These are phyloP conservation scores for Hoplodrina ambigua DNA, from an alignment of 2,888 invertebrate genomes.

Conservation along the genomic window DNA sequence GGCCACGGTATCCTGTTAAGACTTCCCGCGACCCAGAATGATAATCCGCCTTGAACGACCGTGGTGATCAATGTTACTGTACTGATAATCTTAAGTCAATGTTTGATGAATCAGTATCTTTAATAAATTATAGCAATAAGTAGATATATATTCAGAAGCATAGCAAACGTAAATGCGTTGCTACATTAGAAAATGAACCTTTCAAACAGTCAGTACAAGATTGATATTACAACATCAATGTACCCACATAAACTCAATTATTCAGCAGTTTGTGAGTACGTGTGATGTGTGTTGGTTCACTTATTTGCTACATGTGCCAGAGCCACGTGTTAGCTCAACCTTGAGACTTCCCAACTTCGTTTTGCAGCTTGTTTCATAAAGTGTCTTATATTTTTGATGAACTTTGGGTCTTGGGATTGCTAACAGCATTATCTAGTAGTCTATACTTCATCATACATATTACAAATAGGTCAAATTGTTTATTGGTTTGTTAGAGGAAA, in stretches of 20 bases:
- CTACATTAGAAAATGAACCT: background rate
- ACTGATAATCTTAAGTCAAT: too few relatives aligned
- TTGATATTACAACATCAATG: slow-evolving; percentile 4
- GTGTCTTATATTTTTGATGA: slow-evolving; percentile 2
- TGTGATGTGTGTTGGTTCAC: slow-evolving; percentile 30
- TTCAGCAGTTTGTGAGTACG: slow-evolving; percentile 32
- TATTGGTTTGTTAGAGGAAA: too few relatives aligned
- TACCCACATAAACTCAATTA: slow-evolving; percentile 23
- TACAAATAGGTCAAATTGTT: too few relatives aligned
- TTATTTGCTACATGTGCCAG: slow-evolving; percentile 35
- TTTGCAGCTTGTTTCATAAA: slow-evolving; percentile 4
- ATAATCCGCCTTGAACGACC: too few relatives aligned
- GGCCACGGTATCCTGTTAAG: too few relatives aligned
- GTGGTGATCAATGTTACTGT: too few relatives aligned
- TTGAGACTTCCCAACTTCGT: slow-evolving; percentile 20
- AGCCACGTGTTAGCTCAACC: slow-evolving; percentile 40
- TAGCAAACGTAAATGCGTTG: background rate
- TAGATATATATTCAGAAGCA: background rate
- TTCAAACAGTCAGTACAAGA: fast-evolving
- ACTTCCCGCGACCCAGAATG: too few relatives aligned
- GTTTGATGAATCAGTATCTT: too few relatives aligned
- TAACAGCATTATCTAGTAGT: background rate
- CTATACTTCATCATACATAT: too few relatives aligned
- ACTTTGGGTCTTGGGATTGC: background rate
- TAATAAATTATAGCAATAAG: too few relatives aligned